Conservation (phyloP, 2,888 invertebrate species). For the Netelia virgata region DNA sequence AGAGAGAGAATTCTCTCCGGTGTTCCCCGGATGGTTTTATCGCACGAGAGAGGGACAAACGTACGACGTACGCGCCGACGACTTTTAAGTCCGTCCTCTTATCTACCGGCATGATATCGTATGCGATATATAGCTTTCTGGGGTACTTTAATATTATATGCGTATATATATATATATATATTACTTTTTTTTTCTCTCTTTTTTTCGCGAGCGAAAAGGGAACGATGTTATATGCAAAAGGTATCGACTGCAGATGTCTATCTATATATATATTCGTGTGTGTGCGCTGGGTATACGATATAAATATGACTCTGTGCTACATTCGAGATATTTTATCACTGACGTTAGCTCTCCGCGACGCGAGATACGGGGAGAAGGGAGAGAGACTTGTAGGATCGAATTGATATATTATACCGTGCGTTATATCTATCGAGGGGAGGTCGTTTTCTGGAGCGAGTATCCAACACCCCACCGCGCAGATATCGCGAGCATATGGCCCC, state of each 20-base stretch:
- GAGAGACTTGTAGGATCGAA: slow-evolving; percentile 21
- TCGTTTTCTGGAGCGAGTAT: slow-evolving; percentile 30
- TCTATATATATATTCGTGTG: neutral
- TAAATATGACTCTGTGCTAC: slow-evolving; percentile 23
- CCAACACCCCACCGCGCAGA: slow-evolving; percentile 3
- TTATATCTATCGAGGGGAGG: slow-evolving; percentile 15
- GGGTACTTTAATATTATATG: slow-evolving; percentile 18
- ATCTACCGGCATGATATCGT: slow-evolving; percentile 49
- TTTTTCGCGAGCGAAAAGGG: slow-evolving; percentile 11
- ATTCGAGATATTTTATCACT: slow-evolving; percentile 63
- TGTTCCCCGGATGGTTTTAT: too few species aligned
- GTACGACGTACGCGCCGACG: slow-evolving; percentile 45
- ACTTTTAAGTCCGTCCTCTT: slow-evolving; percentile 54
- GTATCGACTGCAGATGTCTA: slow-evolving; percentile 5
- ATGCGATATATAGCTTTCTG: neutral
- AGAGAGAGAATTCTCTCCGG: neutral
- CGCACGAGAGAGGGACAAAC: neutral
- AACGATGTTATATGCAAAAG: slow-evolving; percentile 32
- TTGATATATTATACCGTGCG: slow-evolving; percentile 44
- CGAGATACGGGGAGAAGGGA: slow-evolving; percentile 37
- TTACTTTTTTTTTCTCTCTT: slow-evolving; percentile 28
- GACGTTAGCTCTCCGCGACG: slow-evolving; percentile 26
- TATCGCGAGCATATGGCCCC: slow-evolving; percentile 30
- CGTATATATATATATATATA: slow-evolving; percentile 1
- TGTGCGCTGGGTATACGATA: slow-evolving; percentile 12